phyloP scores from a whole-genome alignment of 2,113 vertebrate species.

The Astatoreochromis straeleni region DNA sequence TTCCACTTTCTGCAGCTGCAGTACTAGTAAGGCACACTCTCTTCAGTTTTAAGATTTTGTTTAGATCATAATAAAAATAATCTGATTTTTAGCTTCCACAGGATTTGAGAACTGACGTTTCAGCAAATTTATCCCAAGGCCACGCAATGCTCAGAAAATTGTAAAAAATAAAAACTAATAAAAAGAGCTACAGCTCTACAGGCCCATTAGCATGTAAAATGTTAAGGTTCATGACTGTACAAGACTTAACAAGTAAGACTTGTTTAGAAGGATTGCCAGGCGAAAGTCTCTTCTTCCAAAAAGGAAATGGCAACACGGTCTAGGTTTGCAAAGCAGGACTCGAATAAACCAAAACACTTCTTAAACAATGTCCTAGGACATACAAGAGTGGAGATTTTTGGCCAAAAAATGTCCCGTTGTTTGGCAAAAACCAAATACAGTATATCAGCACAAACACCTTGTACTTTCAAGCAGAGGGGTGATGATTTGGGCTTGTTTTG shows the following conservation, averaged over 20 bases:
- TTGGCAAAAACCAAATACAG: not conserved
- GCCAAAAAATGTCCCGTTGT: not conserved
- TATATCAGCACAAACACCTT: not conserved
- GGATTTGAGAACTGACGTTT: not conserved
- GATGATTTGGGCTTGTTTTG: not conserved
- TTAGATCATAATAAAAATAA: not conserved
- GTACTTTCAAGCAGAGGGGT: not conserved
- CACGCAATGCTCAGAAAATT: not conserved
- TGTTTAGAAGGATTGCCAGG: not conserved
- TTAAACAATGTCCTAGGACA: not conserved
- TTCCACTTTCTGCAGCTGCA: not conserved
- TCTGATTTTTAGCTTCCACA: not conserved
- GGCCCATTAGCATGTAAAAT: accelerated
- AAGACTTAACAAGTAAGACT: not conserved
- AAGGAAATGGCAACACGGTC: not conserved
- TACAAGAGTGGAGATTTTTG: not conserved
- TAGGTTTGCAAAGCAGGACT: accelerated
- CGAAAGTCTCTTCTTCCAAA: not conserved
- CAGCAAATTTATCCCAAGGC: not conserved
- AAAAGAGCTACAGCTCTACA: not conserved
- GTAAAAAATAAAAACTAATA: not conserved
- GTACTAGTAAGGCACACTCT: not conserved
- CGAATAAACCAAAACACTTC: not conserved
- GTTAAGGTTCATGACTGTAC: not conserved
- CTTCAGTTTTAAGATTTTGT: not conserved